Evolutionary conservation across 2,113 vertebrate species (phyloP).

Genomic region (Prunella fulvescens): DNA sequence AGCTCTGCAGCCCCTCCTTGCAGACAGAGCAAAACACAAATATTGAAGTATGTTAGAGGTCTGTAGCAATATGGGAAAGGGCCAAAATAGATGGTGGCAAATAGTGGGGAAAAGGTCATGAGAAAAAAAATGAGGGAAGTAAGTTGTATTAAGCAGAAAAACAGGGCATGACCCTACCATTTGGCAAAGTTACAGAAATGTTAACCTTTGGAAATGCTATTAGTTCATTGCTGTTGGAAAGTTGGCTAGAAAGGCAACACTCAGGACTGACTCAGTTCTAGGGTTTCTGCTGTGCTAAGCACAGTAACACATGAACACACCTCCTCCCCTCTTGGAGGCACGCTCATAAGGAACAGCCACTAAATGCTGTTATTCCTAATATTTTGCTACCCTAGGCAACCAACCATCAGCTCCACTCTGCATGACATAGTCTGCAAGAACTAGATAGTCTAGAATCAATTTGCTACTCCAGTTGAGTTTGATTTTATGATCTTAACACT

Average conservation of each 20-base stretch:
- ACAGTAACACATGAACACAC: slow-evolving; percentile 40
- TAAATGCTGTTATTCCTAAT: slow-evolving; percentile 50
- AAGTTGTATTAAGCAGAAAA: slow-evolving; percentile 44
- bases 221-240: slow-evolving; percentile 53
- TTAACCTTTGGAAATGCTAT: slow-evolving; percentile 58
- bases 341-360: neutral
- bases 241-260: slow-evolving; percentile 27
- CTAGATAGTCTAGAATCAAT: slow-evolving; percentile 47
- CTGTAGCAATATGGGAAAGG: neutral
- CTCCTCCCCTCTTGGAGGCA: slow-evolving; percentile 32
- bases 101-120: slow-evolving; percentile 56
- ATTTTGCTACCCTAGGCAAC: slow-evolving; percentile 66
- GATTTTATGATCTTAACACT: slow-evolving; percentile 56
- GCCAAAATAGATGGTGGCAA: slow-evolving; percentile 26
- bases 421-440: slow-evolving; percentile 44
- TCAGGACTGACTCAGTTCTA: slow-evolving; percentile 50
- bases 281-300: slow-evolving; percentile 64
- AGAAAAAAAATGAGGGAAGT: slow-evolving; percentile 35
- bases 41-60: neutral
- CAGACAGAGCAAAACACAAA: neutral
- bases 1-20: neutral
- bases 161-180: slow-evolving; percentile 47
- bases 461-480: slow-evolving; percentile 45
- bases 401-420: neutral
- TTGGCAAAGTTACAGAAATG: slow-evolving; percentile 48